These are phyloP conservation scores for Heteronetta atricapilla DNA, from an alignment of 2,113 vertebrate species.

Conservation along the genomic window DNA sequence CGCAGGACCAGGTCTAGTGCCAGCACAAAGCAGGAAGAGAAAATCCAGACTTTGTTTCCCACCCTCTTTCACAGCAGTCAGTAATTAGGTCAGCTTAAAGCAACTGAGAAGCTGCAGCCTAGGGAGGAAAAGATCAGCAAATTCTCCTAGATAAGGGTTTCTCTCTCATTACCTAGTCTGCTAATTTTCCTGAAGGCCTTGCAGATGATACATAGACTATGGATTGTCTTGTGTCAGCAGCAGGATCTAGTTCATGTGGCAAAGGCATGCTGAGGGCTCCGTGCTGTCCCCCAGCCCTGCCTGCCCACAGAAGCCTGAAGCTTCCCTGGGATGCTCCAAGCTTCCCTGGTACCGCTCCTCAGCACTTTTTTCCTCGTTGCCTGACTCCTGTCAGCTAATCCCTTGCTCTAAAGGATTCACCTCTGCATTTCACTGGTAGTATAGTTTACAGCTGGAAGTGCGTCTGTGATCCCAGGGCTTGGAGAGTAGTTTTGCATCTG, in stretches of 20 bases:
- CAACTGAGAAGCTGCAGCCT: neutral
- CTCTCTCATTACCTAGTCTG: neutral
- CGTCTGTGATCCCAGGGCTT: neutral
- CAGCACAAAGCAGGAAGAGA: neutral
- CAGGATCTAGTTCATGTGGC: neutral
- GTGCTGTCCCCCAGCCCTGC: no score
- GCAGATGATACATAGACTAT: neutral
- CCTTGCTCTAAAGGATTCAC: neutral
- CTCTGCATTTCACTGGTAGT: neutral
- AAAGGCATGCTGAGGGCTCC: neutral
- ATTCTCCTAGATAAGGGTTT: neutral
- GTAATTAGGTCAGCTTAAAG: neutral
- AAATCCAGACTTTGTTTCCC: neutral
- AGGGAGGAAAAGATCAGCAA: neutral
- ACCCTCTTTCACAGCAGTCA: neutral
- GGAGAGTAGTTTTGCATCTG: neutral
- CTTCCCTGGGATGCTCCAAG: rapidly evolving
- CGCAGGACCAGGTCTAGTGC: neutral
- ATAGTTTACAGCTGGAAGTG: neutral
- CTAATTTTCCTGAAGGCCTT: neutral
- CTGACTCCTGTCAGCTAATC: neutral
- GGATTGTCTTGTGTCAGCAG: neutral
- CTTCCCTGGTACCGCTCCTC: neutral
- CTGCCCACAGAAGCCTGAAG: neutral
- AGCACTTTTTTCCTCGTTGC: neutral